phyloP scores from a whole-genome alignment of 1,140 invertebrate species.

The Pissodes strobi region DNA sequence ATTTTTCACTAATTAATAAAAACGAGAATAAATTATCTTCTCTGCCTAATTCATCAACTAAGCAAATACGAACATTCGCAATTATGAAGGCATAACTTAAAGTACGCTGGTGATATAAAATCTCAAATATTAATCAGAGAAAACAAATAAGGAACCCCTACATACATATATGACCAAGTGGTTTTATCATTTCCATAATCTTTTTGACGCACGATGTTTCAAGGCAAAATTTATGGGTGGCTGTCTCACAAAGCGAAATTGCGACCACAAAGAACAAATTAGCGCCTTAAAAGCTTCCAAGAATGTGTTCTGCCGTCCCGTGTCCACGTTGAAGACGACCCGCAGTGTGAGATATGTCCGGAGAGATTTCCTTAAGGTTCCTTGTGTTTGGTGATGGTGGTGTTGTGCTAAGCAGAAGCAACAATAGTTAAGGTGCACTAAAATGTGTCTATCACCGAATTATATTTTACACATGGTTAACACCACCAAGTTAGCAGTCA shows the following conservation, averaged over 20 bases:
- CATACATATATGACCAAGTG: constrained; percentile 14
- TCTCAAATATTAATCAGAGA: constrained; percentile 11
- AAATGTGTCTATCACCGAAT: too few relatives aligned
- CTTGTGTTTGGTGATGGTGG: constrained; percentile 20
- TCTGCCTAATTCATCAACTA: too few relatives aligned
- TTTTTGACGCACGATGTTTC: constrained; percentile 22
- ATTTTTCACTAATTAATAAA: too few relatives aligned
- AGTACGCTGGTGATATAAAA: too few relatives aligned
- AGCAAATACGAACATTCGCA: too few relatives aligned
- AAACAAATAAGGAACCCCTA: constrained; percentile 1
- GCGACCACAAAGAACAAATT: constrained; percentile 38
- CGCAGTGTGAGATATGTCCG: constrained; percentile 40
- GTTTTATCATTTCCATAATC: constrained; percentile 30
- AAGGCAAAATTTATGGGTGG: constrained; percentile 20
- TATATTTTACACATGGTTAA: too few relatives aligned
- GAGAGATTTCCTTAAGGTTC: constrained; percentile 23
- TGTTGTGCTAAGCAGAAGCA: background rate
- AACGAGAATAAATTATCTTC: too few relatives aligned
- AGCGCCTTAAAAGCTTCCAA: constrained; percentile 39
- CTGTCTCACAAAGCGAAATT: constrained; percentile 33
- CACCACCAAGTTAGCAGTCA: too few relatives aligned
- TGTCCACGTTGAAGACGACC: constrained; percentile 35
- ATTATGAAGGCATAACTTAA: too few relatives aligned
- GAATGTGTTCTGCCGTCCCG: constrained; percentile 28
- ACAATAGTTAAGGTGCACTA: too few relatives aligned